Conservation (phyloP, 2,888 invertebrate species). For the Sphinx pinastri region DNA sequence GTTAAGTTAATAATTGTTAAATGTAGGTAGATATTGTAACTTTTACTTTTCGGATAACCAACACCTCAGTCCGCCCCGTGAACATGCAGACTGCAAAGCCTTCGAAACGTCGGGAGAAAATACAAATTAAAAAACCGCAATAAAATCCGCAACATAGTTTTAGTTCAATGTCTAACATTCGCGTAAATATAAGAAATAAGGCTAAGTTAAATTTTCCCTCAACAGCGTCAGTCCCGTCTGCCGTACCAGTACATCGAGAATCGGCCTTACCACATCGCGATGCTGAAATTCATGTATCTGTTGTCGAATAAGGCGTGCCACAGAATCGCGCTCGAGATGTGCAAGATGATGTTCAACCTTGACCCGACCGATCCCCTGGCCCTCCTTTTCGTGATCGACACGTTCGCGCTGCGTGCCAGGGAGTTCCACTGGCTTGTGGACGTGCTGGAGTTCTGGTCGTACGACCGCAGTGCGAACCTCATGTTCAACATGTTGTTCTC, state of each 20-base stretch:
- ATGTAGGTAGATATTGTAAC: too few relatives aligned
- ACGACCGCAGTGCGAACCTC: constrained; percentile 45
- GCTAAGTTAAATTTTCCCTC: constrained; percentile 29
- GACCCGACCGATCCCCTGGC: constrained; percentile 92
- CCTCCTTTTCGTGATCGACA: constrained; percentile 89
- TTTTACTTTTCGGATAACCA: too few relatives aligned
- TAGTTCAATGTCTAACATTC: too few relatives aligned
- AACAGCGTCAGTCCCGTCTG: constrained; percentile 58
- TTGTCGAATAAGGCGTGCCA: constrained; percentile 92
- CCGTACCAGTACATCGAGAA: constrained; percentile 63
- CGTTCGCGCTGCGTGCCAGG: constrained; percentile 89
- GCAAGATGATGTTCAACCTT: constrained; percentile 90
- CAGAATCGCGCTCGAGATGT: constrained; percentile 93
- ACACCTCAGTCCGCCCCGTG: too few relatives aligned
- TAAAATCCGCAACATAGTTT: too few relatives aligned
- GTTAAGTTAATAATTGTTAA: too few relatives aligned
- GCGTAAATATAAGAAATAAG: too few relatives aligned
- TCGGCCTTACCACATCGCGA: constrained; percentile 81
- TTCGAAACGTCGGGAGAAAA: too few relatives aligned
- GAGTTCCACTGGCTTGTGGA: constrained; percentile 88
- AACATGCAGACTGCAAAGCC: too few relatives aligned
- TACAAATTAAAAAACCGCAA: too few relatives aligned
- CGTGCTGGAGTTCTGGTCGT: constrained; percentile 36
- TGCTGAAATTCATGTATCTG: constrained; percentile 90
- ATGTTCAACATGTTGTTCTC: constrained; percentile 66